Percentiles rank a stretch among this genome's conserved stretches.
phyloP scores from a whole-genome alignment of 2,113 vertebrate species.

The Zosterops lateralis region DNA sequence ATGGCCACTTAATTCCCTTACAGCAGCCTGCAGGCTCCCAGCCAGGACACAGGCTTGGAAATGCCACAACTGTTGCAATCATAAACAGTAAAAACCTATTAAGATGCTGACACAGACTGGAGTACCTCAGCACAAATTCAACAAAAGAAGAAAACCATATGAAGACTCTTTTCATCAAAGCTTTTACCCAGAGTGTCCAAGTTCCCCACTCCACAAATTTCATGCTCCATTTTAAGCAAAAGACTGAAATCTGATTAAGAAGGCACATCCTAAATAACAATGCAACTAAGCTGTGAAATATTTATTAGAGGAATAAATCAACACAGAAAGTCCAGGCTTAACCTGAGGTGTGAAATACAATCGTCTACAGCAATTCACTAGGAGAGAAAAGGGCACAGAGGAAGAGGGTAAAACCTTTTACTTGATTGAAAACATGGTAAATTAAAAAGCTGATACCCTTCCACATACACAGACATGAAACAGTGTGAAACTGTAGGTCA shows the following conservation, averaged over 20 bases:
- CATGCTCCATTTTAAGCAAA: not conserved
- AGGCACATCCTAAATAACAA: not conserved
- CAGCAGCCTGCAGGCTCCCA: not conserved
- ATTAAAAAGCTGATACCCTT: not conserved
- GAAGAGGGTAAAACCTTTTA: not conserved
- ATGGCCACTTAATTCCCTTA: not conserved
- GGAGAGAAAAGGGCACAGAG: not conserved
- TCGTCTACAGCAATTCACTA: not conserved
- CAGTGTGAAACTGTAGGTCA: not conserved
- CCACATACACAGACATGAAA: not conserved
- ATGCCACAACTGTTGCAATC: not conserved
- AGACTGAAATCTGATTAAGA: slow-evolving; percentile 20
- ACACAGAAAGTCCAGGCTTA: not conserved
- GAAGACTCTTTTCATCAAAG: not conserved
- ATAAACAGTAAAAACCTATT: not conserved
- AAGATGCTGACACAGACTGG: not conserved
- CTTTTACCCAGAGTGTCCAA: not conserved
- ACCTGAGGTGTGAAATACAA: not conserved
- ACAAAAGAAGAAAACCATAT: not conserved
- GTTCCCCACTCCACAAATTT: not conserved
- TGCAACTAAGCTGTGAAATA: not conserved
- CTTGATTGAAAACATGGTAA: not conserved
- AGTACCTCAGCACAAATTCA: not conserved
- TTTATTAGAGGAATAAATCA: slow-evolving; percentile 33
- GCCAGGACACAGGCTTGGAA: not conserved